Evolutionary conservation across 2,888 invertebrate species (phyloP).

Genomic region (Teleiodes luculella): DNA sequence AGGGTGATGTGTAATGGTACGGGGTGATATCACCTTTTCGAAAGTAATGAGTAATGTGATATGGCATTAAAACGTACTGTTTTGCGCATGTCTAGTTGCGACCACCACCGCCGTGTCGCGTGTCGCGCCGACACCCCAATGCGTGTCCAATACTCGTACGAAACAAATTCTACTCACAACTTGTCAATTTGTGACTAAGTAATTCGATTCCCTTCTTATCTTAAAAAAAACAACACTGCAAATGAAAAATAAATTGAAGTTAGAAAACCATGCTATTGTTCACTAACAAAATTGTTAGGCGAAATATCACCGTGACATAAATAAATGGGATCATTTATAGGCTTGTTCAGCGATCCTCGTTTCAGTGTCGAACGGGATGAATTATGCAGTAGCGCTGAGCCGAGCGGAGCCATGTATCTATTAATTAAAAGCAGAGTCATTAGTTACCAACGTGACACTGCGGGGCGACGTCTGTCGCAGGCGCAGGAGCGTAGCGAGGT

Average conservation of each 20-base stretch:
- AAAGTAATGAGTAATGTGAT: too few species aligned
- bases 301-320: background rate
- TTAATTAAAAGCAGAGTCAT: slow-evolving; percentile 57
- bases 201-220: background rate
- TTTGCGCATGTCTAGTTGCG: too few species aligned
- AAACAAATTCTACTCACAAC: background rate
- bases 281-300: background rate
- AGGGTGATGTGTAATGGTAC: too few species aligned
- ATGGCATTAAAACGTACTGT: too few species aligned
- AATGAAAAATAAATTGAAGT: background rate
- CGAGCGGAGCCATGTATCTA: slow-evolving; percentile 34
- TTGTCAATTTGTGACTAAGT: background rate
- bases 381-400: slow-evolving; percentile 37
- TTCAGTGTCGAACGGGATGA: slow-evolving; percentile 24
- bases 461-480: slow-evolving; percentile 35
- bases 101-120: slow-evolving; percentile 1
- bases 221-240: background rate
- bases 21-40: too few species aligned
- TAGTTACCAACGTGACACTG: slow-evolving; percentile 46
- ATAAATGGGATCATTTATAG: slow-evolving; percentile 4
- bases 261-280: background rate
- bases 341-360: slow-evolving; percentile 2
- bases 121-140: background rate
- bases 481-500: slow-evolving; percentile 28
- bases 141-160: slow-evolving; percentile 2